phyloP scores from a whole-genome alignment of 1,140 invertebrate genomes.

The Drosophila carrolli region DNA sequence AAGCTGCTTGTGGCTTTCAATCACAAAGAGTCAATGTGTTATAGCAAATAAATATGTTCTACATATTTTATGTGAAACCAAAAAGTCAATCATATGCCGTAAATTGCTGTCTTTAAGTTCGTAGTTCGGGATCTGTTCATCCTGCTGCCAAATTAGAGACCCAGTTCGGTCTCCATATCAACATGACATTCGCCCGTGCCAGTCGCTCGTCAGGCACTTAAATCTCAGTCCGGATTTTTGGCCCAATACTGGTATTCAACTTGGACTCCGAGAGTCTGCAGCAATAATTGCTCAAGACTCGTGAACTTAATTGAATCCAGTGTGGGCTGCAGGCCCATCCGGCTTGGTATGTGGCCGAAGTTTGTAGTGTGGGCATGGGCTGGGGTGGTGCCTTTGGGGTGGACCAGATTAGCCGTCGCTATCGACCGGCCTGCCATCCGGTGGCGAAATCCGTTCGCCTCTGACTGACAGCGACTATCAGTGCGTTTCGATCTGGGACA shows the following conservation, averaged over 20 bases:
- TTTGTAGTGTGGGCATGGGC: no score
- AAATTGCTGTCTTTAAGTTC: not conserved
- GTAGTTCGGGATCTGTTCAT: not conserved
- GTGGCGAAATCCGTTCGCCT: slow-evolving; percentile 56
- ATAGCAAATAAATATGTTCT: no score
- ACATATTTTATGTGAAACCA: no score
- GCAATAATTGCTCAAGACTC: slow-evolving; percentile 51
- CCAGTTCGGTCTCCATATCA: not conserved
- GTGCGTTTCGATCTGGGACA: slow-evolving; percentile 72
- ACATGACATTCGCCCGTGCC: not conserved
- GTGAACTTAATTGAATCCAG: slow-evolving; percentile 53
- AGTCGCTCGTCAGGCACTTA: not conserved
- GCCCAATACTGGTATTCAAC: slow-evolving; percentile 8
- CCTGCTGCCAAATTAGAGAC: not conserved
- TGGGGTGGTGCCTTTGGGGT: slow-evolving; percentile 5
- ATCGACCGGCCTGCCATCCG: slow-evolving; percentile 50
- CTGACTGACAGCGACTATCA: slow-evolving; percentile 78
- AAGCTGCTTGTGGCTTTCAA: no score
- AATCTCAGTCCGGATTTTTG: slow-evolving; percentile 16
- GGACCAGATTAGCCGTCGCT: slow-evolving; percentile 44
- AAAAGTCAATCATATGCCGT: not conserved
- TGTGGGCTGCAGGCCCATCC: slow-evolving; percentile 9
- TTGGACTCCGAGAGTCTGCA: slow-evolving; percentile 24
- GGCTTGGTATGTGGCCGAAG: not conserved
- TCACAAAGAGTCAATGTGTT: no score